These are phyloP conservation scores for Vannuccia rotundouncinata DNA, from an alignment of 2,888 invertebrate species.

Conservation along the genomic window DNA sequence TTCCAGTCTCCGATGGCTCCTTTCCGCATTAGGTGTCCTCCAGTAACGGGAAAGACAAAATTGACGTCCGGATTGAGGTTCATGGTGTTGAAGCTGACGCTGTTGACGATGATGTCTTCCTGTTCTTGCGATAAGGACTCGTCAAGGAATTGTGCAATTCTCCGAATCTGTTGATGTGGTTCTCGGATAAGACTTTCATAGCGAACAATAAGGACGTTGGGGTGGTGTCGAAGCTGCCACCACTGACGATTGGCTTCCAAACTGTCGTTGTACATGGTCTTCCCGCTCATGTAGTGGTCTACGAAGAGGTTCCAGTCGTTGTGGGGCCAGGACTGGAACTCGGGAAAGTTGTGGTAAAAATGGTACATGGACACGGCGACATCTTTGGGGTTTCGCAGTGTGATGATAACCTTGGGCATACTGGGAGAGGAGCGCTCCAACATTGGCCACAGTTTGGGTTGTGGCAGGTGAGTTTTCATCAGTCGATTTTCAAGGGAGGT, in stretches of 20 bases:
- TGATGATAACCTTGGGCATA: neutral
- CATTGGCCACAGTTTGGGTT: neutral
- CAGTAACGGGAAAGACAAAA: neutral
- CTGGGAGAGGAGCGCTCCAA: constrained; percentile 1
- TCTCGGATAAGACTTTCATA: constrained; percentile 40
- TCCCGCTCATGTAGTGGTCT: constrained; percentile 13
- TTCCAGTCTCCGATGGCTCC: constrained; percentile 38
- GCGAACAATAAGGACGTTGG: constrained; percentile 29
- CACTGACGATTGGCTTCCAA: constrained; percentile 24
- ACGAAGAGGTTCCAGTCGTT: constrained; percentile 25
- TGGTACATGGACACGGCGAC: constrained; percentile 33
- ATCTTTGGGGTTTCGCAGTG: constrained; percentile 31
- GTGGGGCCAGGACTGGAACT: constrained; percentile 20
- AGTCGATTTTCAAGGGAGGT: constrained; percentile 31
- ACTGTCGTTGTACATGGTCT: constrained; percentile 18
- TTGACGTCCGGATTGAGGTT: constrained; percentile 38
- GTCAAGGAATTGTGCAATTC: constrained; percentile 43
- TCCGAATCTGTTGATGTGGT: constrained; percentile 40
- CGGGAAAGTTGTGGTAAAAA: constrained; percentile 23
- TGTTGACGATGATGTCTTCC: constrained; percentile 39
- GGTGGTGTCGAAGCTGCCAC: constrained; percentile 34
- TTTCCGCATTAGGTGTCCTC: constrained; percentile 41
- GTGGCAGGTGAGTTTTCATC: constrained; percentile 33
- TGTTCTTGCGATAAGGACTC: constrained; percentile 38
- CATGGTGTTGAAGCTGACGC: constrained; percentile 41